Evolutionary conservation across 2,888 invertebrate species (phyloP).

Genomic region (Rosalia funebris): DNA sequence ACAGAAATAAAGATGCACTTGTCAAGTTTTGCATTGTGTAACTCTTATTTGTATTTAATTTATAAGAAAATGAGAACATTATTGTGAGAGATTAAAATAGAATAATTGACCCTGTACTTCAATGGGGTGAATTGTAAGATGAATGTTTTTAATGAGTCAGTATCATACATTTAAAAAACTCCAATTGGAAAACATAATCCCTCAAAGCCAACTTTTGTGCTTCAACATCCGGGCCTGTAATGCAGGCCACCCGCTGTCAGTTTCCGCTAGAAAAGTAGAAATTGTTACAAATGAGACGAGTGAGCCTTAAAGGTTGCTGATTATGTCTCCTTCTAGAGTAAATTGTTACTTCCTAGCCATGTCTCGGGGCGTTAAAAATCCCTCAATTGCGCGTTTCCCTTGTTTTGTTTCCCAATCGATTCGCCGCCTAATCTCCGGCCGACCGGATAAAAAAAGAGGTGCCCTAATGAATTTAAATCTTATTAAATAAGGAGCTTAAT

Average conservation of each 20-base stretch:
- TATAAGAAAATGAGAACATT: too few species aligned
- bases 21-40: too few species aligned
- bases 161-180: too few species aligned
- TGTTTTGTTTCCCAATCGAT: conserved; percentile 34
- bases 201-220: too few species aligned
- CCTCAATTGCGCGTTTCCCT: conserved; percentile 9
- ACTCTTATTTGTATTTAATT: too few species aligned
- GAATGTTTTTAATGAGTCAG: too few species aligned
- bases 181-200: too few species aligned
- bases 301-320: conserved; percentile 38
- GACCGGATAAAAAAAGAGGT: conserved; percentile 30
- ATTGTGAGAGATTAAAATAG: too few species aligned
- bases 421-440: conserved; percentile 22
- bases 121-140: too few species aligned
- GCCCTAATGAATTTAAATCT: conserved; percentile 36
- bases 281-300: conserved; percentile 41
- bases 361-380: conserved; percentile 29
- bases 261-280: conserved; percentile 33
- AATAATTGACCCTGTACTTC: too few species aligned
- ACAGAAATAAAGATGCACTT: too few species aligned
- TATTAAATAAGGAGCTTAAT: conserved; percentile 37
- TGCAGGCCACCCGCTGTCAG: conserved; percentile 24
- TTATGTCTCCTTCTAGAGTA: conserved; percentile 38
- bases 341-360: conserved; percentile 31
- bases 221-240: conserved; percentile 23